Percentiles rank a stretch among this genome's conserved stretches.
These are phyloP conservation scores for Alentia gelatinosa DNA, from an alignment of 2,888 invertebrate genomes.

Conservation along the genomic window DNA sequence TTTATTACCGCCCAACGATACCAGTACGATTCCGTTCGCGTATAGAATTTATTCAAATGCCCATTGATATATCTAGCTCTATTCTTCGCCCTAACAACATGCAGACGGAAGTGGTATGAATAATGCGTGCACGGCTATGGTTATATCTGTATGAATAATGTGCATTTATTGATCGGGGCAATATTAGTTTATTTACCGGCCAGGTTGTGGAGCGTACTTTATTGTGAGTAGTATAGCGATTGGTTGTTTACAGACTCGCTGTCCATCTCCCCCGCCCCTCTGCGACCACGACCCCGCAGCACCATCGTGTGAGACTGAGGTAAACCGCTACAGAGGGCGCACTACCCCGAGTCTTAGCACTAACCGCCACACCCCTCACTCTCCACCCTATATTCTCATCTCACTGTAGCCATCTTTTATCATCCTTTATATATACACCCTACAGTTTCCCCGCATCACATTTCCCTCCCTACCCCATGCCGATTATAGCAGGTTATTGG, in stretches of 20 bases:
- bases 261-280: background rate
- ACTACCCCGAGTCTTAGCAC: background rate
- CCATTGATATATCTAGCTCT: too few species aligned
- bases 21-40: too few species aligned
- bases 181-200: background rate
- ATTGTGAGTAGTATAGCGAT: conserved; percentile 29
- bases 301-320: too few species aligned
- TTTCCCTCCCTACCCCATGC: background rate
- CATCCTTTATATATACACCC: too few species aligned
- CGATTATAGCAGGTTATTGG: background rate
- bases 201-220: background rate
- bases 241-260: background rate
- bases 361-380: background rate
- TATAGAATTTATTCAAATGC: too few species aligned
- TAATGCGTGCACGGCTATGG: too few species aligned
- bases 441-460: too few species aligned
- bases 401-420: too few species aligned
- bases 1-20: too few species aligned
- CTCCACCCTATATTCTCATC: too few species aligned
- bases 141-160: background rate
- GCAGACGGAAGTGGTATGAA: background rate
- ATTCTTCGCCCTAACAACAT: too few species aligned
- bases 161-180: background rate
- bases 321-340: too few species aligned
- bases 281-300: background rate